Conservation (phyloP, 1,140 invertebrate species). For the Dolichoris vasculosae region DNA sequence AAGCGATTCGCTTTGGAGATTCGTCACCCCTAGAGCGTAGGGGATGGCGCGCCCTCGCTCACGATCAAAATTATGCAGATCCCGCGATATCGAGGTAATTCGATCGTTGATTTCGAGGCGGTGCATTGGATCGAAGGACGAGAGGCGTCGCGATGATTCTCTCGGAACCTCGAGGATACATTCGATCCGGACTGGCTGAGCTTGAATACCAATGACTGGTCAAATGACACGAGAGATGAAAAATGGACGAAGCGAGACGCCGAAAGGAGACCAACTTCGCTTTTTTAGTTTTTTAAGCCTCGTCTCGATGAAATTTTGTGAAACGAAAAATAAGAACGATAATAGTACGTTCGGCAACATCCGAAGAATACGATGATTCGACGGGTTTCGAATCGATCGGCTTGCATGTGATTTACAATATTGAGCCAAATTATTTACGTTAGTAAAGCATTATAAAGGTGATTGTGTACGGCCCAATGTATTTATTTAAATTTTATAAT, state of each 20-base stretch:
- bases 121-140: not conserved
- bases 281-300: not conserved
- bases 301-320: not conserved
- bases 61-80: not conserved
- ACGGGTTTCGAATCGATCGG: slow-evolving; percentile 31
- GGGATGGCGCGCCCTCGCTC: not conserved
- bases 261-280: slow-evolving; percentile 29
- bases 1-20: not conserved
- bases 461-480: slow-evolving; percentile 44
- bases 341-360: not conserved
- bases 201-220: slow-evolving; percentile 51
- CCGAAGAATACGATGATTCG: slow-evolving; percentile 32
- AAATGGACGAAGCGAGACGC: slow-evolving; percentile 45
- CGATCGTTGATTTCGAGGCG: not conserved
- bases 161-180: not conserved
- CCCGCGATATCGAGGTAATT: slow-evolving; percentile 4
- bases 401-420: slow-evolving; percentile 43
- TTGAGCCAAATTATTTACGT: slow-evolving; percentile 29
- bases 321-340: not conserved
- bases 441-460: slow-evolving; percentile 40
- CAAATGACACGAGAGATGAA: slow-evolving; percentile 39
- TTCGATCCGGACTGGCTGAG: slow-evolving; percentile 25
- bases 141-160: not conserved
- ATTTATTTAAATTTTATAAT: slow-evolving; percentile 43
- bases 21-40: too few species aligned